phyloP scores from a whole-genome alignment of 2,797 vertebrate genomes.

The Allobates femoralis region DNA sequence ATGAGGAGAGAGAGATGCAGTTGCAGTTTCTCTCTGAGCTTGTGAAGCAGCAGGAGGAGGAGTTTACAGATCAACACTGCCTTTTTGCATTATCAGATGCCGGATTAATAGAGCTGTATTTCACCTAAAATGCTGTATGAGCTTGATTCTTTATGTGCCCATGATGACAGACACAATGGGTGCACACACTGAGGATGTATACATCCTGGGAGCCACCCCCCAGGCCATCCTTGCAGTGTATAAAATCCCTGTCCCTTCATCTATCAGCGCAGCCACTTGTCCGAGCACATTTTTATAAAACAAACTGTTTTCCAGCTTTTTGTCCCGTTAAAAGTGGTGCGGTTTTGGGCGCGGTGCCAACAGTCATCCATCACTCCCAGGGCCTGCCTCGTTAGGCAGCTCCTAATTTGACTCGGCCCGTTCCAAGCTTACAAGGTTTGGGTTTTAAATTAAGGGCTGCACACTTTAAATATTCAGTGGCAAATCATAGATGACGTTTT shows the following conservation, averaged over 20 bases:
- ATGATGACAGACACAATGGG: background rate
- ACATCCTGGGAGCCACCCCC: background rate
- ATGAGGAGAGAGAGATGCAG: no score
- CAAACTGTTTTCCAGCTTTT: constrained; percentile 30
- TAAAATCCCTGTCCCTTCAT: background rate
- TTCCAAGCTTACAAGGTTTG: constrained; percentile 31
- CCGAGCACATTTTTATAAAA: constrained; percentile 35
- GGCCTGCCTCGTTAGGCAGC: constrained; percentile 60
- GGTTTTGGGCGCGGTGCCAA: constrained; percentile 48
- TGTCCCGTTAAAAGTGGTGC: constrained; percentile 46
- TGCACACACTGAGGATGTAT: background rate
- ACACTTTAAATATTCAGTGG: constrained; percentile 61
- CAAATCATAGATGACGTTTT: constrained; percentile 61
- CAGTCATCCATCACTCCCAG: constrained; percentile 59
- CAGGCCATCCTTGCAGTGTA: background rate
- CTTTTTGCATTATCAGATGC: background rate
- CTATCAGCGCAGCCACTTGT: background rate
- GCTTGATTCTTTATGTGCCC: background rate
- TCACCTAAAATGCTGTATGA: background rate
- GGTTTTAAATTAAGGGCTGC: constrained; percentile 55
- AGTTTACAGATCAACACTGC: background rate
- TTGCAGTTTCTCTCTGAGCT: no score
- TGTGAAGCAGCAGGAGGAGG: no score
- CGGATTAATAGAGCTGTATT: background rate
- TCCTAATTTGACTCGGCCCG: constrained; percentile 55